Evolutionary conservation across 1,140 invertebrate genomes (phyloP).

Genomic region (Drosophila busckii): DNA sequence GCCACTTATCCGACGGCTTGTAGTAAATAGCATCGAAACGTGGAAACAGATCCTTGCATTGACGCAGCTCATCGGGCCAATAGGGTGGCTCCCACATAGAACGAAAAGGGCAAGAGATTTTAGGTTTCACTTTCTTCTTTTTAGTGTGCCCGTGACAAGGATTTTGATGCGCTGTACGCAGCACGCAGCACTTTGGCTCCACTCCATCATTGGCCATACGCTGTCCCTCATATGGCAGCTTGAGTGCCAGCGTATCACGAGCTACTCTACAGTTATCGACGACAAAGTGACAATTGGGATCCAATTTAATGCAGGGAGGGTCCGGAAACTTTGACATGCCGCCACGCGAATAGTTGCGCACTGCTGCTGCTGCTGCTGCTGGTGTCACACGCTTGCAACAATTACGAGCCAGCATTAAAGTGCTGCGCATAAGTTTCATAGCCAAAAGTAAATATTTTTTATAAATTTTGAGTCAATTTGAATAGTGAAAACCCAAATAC

Average conservation of each 20-base stretch:
- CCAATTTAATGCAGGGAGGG: neutral
- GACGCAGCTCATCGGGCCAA: neutral
- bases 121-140: neutral
- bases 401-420: neutral
- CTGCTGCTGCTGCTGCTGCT: neutral
- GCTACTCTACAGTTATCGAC: neutral
- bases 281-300: slow-evolving; percentile 12
- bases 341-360: neutral
- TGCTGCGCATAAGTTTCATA: neutral
- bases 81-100: slow-evolving; percentile 43
- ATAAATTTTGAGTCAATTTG: slow-evolving; percentile 17
- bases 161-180: neutral
- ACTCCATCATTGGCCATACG: neutral
- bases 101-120: no score
- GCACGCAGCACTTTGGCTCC: slow-evolving; percentile 12
- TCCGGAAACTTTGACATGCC: slow-evolving; percentile 1
- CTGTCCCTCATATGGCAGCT: slow-evolving; percentile 20
- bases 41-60: slow-evolving; percentile 25
- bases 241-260: neutral
- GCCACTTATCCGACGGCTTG: slow-evolving; percentile 20
- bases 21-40: slow-evolving; percentile 52
- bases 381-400: neutral
- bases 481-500: neutral
- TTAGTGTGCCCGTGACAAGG: slow-evolving; percentile 5
- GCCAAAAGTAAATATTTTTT: neutral